These are phyloP conservation scores for Leucania comma DNA, from an alignment of 2,888 invertebrate species.

Conservation along the genomic window DNA sequence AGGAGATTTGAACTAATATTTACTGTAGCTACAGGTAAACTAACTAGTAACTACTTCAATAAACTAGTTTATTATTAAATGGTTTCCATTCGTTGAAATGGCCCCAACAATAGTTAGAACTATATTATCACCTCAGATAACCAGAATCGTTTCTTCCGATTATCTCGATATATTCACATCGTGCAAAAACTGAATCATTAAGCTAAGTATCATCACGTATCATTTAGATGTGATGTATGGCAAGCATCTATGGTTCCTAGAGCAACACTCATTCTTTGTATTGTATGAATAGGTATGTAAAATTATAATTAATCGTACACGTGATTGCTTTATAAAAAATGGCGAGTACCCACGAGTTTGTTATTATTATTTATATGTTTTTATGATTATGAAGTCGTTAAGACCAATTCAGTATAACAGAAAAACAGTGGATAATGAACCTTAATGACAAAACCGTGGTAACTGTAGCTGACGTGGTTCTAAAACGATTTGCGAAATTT, in stretches of 20 bases:
- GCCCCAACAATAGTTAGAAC: slow-evolving; percentile 1
- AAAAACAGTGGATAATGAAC: slow-evolving; percentile 21
- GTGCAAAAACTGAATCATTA: slow-evolving; percentile 46
- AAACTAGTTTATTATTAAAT: not conserved
- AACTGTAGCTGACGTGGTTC: not conserved
- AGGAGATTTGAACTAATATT: not conserved
- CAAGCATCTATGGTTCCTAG: slow-evolving; percentile 29
- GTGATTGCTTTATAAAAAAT: slow-evolving; percentile 51
- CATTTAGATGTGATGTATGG: slow-evolving; percentile 34
- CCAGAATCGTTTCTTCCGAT: slow-evolving; percentile 31
- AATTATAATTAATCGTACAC: slow-evolving; percentile 49
- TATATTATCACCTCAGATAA: slow-evolving; percentile 9
- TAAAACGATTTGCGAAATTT: slow-evolving; percentile 15
- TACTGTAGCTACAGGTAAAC: not conserved
- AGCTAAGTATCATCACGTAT: slow-evolving; percentile 27
- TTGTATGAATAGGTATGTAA: slow-evolving; percentile 47
- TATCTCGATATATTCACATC: slow-evolving; percentile 41
- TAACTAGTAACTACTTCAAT: not conserved
- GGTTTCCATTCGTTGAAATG: slow-evolving; percentile 1
- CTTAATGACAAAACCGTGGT: slow-evolving; percentile 19
- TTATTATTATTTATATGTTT: slow-evolving; percentile 26
- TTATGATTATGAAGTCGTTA: slow-evolving; percentile 43
- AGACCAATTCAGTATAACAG: slow-evolving; percentile 17
- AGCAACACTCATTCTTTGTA: slow-evolving; percentile 47
- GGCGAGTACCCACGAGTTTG: slow-evolving; percentile 34